Conservation (phyloP, 1,140 invertebrate genomes). For the Drosophila lini region DNA sequence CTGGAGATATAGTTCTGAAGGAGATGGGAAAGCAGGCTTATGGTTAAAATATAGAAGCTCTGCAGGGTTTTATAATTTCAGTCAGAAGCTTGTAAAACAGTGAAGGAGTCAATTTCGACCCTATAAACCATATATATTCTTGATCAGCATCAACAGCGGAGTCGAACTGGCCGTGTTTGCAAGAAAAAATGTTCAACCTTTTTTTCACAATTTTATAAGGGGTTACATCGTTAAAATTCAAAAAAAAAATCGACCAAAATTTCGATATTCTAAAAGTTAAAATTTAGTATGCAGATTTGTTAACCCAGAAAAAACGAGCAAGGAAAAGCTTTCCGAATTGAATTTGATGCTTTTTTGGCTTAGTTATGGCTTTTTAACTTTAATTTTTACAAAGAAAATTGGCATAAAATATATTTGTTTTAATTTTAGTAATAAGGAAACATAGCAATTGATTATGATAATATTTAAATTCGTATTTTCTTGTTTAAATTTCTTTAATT, state of each 20-base stretch:
- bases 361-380: neutral
- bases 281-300: neutral
- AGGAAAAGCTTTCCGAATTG: neutral
- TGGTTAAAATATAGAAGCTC: neutral
- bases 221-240: neutral
- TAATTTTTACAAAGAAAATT: too few relatives aligned
- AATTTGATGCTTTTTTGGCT: neutral
- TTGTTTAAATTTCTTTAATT: neutral
- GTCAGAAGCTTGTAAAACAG: neutral
- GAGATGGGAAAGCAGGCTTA: neutral
- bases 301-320: neutral
- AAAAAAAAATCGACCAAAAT: neutral
- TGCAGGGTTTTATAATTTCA: too few relatives aligned
- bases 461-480: neutral
- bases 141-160: neutral
- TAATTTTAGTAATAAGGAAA: too few relatives aligned
- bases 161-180: neutral
- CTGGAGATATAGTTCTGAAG: neutral
- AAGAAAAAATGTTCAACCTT: neutral
- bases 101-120: neutral
- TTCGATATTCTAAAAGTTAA: neutral
- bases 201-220: neutral
- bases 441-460: neutral
- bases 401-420: too few relatives aligned
- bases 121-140: neutral